Base-by-base conservation (phyloP, 2,888 invertebrate genomes). In the Lumbricus terrestris region DNA sequence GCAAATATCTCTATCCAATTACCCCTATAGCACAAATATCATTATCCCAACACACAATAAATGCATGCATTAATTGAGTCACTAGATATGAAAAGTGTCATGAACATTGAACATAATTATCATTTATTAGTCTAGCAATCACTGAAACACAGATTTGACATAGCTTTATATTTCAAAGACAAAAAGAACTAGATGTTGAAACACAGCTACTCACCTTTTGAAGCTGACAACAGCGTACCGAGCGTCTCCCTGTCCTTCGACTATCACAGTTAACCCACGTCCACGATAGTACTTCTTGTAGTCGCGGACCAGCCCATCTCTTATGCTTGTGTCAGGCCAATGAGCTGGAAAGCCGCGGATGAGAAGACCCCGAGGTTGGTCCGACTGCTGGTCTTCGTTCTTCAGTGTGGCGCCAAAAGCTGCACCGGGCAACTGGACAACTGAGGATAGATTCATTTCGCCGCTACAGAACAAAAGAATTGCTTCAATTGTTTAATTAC, bases 271-370 rank as follows among this genome's bases (percentile, higher is more conserved):
- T 93, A 97, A n/a, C n/a, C n/a, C n/a, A n/a, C n/a, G 97, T 93
- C 98, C 98, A 96, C 98, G 98, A 92, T 98, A 99, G 95, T 98
- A 98, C 95, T 98, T 99, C 96, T 99, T 99, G 96, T 98, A 99
- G 96, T 98, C 98, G 96, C 99, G 98, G 96, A 98, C 99, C 93
- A 99, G 96, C 93, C 98, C 99, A 96, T 99, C 99, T 96, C 98
- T 98, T 93, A 99, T 96, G 94, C 98, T 98, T 93, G 98, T 98
- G 95, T 98, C 98, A 94, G 94, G 94, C 33, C 94, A 94, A 90
- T 94, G 90, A 0, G 92, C 85, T 18, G 94, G 94, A 88, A 94
- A 92, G 37, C 94, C 93, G n/a, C 92, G 93, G 33, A 94, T 93
- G 89, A 93, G 93, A 37, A 94, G 93, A 18, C 94, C 94, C 47